Conservation (phyloP, 2,113 vertebrate species). For the Solea senegalensis region DNA sequence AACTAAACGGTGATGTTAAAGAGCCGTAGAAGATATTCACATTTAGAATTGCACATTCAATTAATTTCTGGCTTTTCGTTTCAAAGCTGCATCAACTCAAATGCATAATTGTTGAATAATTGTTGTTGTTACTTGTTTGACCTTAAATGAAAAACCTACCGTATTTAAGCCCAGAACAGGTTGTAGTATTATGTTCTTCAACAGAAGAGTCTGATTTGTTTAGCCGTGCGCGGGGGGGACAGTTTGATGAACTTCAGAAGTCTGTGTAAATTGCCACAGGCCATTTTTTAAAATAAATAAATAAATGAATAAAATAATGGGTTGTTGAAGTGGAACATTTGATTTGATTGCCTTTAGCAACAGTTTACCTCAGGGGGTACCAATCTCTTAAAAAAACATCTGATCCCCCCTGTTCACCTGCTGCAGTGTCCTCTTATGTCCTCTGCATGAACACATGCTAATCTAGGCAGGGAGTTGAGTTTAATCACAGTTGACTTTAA, state of each 20-base stretch:
- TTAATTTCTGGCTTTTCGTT: too few species aligned
- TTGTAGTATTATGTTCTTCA: neutral
- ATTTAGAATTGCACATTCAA: too few species aligned
- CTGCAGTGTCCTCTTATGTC: conserved; percentile 12
- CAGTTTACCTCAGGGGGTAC: conserved; percentile 3
- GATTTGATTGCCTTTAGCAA: neutral
- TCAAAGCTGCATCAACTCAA: too few species aligned
- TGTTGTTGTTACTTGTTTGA: too few species aligned
- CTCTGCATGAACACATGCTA: neutral
- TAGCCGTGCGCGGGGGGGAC: neutral
- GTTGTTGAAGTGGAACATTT: neutral
- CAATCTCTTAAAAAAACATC: conserved; percentile 5
- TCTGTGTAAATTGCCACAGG: neutral
- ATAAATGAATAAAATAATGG: neutral
- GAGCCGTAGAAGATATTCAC: too few species aligned
- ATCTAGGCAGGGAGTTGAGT: neutral
- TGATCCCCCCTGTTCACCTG: conserved; percentile 14
- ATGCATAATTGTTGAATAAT: too few species aligned
- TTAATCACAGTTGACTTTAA: neutral
- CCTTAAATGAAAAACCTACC: too few species aligned
- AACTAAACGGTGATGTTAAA: too few species aligned
- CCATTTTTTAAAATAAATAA: neutral
- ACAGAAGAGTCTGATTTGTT: neutral
- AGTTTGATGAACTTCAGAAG: neutral
- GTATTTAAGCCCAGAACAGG: too few species aligned